These are phyloP conservation scores for Trogon melanurus DNA, from an alignment of 2,113 vertebrate species.

Conservation along the genomic window DNA sequence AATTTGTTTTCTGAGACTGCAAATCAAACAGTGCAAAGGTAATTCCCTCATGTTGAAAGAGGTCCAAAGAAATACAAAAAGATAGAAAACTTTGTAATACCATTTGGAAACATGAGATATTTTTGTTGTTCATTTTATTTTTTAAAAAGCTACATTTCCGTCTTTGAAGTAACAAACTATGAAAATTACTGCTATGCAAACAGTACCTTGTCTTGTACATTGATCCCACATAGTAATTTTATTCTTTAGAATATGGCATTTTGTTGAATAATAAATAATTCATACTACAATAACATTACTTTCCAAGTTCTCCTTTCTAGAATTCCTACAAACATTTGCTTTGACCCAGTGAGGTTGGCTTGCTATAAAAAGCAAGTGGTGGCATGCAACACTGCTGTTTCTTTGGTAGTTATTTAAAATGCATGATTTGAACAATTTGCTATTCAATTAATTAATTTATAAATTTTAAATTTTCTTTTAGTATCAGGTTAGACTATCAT, in stretches of 20 bases:
- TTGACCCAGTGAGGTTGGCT: background rate
- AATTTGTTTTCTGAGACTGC: conserved; percentile 62
- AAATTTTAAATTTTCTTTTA: background rate
- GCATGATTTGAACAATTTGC: background rate
- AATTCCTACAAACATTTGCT: background rate
- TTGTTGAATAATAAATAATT: background rate
- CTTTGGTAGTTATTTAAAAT: background rate
- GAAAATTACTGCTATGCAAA: background rate
- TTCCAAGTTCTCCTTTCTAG: background rate
- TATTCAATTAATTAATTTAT: background rate
- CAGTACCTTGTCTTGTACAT: background rate
- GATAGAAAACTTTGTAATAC: background rate
- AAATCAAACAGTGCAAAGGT: conserved; percentile 67
- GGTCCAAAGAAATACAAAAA: conserved; percentile 33
- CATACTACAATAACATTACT: background rate
- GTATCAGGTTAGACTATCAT: background rate
- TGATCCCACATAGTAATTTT: background rate
- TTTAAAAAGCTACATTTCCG: background rate
- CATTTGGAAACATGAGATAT: background rate
- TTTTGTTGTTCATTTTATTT: background rate
- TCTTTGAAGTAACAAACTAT: background rate
- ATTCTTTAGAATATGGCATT: background rate
- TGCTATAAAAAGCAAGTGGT: background rate
- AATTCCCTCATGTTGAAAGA: conserved; percentile 54
- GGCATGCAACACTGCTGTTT: background rate